Conservation (phyloP, 2,888 invertebrate genomes). For the Watsonalla binaria region DNA sequence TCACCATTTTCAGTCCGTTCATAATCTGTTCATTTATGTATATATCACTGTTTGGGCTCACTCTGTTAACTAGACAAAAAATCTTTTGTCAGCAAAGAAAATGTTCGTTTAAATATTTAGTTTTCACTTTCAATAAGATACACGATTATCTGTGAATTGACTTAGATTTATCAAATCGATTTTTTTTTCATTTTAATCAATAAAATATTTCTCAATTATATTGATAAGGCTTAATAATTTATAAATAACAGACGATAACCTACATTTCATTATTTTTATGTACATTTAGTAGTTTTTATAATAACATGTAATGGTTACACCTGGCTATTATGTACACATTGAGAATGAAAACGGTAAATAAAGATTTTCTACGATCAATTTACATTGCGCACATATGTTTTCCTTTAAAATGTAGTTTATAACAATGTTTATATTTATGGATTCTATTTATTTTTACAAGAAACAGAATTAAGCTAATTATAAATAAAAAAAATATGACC, state of each 20-base stretch:
- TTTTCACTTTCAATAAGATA: constrained; percentile 27
- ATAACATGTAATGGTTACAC: too few species aligned
- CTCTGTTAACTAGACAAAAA: constrained; percentile 60
- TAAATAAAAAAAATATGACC: too few species aligned
- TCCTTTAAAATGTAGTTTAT: too few species aligned
- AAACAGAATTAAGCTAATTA: too few species aligned
- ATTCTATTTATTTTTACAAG: too few species aligned
- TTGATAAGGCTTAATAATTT: constrained; percentile 41
- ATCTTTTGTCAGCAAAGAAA: constrained; percentile 58
- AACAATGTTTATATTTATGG: too few species aligned
- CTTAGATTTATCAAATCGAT: constrained; percentile 29
- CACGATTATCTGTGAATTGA: constrained; percentile 19
- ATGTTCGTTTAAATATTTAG: constrained; percentile 28
- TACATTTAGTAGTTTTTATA: too few species aligned
- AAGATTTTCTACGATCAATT: too few species aligned
- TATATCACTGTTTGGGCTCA: constrained; percentile 24
- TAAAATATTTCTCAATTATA: constrained; percentile 23
- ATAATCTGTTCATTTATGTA: constrained; percentile 10
- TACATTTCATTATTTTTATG: constrained; percentile 23
- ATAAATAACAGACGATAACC: constrained; percentile 43
- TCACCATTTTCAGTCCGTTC: constrained; percentile 44
- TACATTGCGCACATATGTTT: too few species aligned
- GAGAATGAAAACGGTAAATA: too few species aligned
- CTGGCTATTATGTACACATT: too few species aligned
- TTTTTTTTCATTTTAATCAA: constrained; percentile 28